Evolutionary conservation across 2,113 vertebrate genomes (phyloP).

Genomic region (Scolopax mira): DNA sequence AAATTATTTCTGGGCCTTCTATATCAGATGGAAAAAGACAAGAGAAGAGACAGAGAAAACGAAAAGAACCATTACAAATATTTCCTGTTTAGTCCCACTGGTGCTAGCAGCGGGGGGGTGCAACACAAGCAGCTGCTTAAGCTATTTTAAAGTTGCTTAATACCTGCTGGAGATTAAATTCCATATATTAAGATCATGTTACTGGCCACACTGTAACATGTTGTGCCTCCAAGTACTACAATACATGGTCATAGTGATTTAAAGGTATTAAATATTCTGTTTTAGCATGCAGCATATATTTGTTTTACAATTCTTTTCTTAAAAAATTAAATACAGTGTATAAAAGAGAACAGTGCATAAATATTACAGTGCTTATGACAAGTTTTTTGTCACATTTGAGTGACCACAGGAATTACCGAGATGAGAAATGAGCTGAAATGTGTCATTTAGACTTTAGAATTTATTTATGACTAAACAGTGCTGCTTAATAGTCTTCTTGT

Average conservation of each 20-base stretch:
- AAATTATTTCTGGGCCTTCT: not conserved
- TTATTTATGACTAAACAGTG: not conserved
- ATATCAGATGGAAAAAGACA: not conserved
- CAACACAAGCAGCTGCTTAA: not conserved
- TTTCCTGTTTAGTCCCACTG: not conserved
- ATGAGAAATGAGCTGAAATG: not conserved
- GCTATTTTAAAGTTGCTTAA: not conserved
- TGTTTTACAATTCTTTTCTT: not conserved
- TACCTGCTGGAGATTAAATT: not conserved
- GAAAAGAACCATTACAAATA: not conserved
- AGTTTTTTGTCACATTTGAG: not conserved
- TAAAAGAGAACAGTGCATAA: not conserved
- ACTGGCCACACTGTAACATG: not conserved
- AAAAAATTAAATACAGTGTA: not conserved
- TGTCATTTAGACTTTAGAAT: not conserved
- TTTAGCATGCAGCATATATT: not conserved
- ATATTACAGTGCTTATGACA: not conserved
- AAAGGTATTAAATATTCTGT: not conserved
- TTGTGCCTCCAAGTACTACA: not conserved
- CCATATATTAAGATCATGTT: not conserved
- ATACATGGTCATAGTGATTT: not conserved
- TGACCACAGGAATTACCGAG: not conserved
- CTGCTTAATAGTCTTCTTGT: not conserved
- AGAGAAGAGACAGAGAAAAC: not conserved
- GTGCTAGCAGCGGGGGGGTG: not conserved